A percentile compares a stretch with the other conserved stretches of the same genome.
Evolutionary conservation across 1,140 invertebrate genomes (phyloP).

Genomic region (Drosophila ambigua): DNA sequence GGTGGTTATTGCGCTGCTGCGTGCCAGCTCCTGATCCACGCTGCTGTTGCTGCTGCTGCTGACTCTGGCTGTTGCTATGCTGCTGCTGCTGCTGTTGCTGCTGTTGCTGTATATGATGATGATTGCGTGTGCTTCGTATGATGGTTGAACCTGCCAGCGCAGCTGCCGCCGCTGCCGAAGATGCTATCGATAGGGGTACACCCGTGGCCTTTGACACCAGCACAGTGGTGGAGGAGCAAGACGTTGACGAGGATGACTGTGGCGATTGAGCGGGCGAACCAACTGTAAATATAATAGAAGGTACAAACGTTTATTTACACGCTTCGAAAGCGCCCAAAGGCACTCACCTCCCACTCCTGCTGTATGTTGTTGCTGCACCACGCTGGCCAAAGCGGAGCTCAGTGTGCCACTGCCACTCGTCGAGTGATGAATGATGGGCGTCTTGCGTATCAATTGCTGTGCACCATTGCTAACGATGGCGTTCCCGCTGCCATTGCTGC

Average conservation of each 20-base stretch:
- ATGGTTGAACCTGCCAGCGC: slow-evolving; percentile 71
- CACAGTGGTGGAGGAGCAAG: slow-evolving; percentile 80
- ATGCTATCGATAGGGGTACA: slow-evolving; percentile 74
- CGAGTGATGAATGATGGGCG: slow-evolving; percentile 78
- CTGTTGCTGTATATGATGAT: slow-evolving; percentile 53
- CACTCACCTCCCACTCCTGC: slow-evolving; percentile 40
- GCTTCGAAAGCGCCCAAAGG: not conserved
- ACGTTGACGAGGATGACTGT: slow-evolving; percentile 73
- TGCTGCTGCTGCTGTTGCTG: slow-evolving; percentile 29
- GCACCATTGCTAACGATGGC: slow-evolving; percentile 43
- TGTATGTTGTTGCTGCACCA: slow-evolving; percentile 68
- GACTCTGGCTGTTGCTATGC: slow-evolving; percentile 41
- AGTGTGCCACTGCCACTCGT: slow-evolving; percentile 56
- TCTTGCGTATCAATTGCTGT: slow-evolving; percentile 76
- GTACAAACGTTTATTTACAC: not conserved
- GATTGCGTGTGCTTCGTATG: slow-evolving; percentile 79
- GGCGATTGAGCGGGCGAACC: slow-evolving; percentile 76
- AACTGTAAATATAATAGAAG: slow-evolving; percentile 28
- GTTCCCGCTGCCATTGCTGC: slow-evolving; percentile 45
- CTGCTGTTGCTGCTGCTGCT: slow-evolving; percentile 51
- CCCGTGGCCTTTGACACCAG: slow-evolving; percentile 76
- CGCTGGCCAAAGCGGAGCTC: slow-evolving; percentile 64
- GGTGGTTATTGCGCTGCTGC: slow-evolving; percentile 78
- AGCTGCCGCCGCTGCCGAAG: slow-evolving; percentile 62
- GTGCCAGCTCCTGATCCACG: slow-evolving; percentile 22